Conservation (phyloP, 1,140 invertebrate genomes). For the Maniola jurtina region DNA sequence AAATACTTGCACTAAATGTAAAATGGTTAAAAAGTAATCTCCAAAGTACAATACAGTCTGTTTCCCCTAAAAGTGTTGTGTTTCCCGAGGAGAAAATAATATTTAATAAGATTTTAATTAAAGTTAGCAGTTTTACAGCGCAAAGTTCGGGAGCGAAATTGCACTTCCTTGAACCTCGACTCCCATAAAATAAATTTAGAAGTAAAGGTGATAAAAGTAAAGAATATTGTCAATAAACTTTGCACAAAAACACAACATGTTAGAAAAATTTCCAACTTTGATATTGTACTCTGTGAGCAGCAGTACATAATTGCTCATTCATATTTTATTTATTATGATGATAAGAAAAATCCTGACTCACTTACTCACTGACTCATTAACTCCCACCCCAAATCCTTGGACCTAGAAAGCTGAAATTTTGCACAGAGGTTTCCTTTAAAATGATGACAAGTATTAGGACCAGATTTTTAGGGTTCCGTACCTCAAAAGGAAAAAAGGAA, state of each 20-base stretch:
- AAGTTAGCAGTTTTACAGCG: constrained; percentile 38
- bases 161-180: constrained; percentile 35
- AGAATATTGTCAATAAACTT: not conserved
- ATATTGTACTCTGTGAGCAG: not conserved
- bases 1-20: not conserved
- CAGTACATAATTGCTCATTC: too few relatives aligned
- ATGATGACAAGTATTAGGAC: too few relatives aligned
- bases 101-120: constrained; percentile 43
- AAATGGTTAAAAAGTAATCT: constrained; percentile 14
- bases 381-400: too few relatives aligned
- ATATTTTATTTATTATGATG: too few relatives aligned
- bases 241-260: not conserved
- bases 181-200: constrained; percentile 26
- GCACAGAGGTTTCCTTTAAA: too few relatives aligned
- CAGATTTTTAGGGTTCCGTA: too few relatives aligned
- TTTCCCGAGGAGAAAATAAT: constrained; percentile 28
- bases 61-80: constrained; percentile 5
- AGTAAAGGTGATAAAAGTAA: constrained; percentile 1
- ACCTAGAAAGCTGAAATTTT: too few relatives aligned
- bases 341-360: too few relatives aligned
- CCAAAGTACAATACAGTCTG: constrained; percentile 11
- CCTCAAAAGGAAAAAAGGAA: too few relatives aligned
- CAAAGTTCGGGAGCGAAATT: constrained; percentile 37
- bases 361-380: too few relatives aligned
- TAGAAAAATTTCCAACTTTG: not conserved